These are phyloP conservation scores for Dinocampus coccinellae DNA, from an alignment of 2,888 invertebrate species.

Conservation along the genomic window DNA sequence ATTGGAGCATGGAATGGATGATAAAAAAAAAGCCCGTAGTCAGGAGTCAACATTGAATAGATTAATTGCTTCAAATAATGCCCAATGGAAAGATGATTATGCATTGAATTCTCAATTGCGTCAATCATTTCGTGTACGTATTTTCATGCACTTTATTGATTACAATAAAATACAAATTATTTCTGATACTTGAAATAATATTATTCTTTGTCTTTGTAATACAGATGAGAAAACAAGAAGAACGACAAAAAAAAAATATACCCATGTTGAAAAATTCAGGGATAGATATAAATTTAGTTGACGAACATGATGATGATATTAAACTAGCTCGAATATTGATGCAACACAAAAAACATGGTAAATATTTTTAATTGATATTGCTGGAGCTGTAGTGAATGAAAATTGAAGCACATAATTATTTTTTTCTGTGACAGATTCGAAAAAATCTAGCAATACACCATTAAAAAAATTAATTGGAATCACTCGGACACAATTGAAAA, in stretches of 20 bases:
- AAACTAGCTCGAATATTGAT: conserved; percentile 83
- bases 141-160: background rate
- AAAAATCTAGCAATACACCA: conserved; percentile 42
- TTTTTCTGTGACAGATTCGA: conserved; percentile 47
- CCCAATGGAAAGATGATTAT: conserved; percentile 93
- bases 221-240: conserved; percentile 82
- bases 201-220: conserved; percentile 48
- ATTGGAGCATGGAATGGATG: conserved; percentile 91
- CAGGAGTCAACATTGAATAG: conserved; percentile 81
- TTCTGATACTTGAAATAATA: no score
- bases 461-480: conserved; percentile 57
- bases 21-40: conserved; percentile 78
- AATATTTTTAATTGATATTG: conserved; percentile 6
- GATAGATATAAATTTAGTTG: conserved; percentile 81
- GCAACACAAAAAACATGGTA: conserved; percentile 75
- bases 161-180: no score
- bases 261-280: conserved; percentile 81
- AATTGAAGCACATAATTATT: background rate
- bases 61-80: conserved; percentile 84
- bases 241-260: conserved; percentile 75
- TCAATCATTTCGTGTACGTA: conserved; percentile 85
- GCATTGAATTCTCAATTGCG: conserved; percentile 89
- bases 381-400: background rate
- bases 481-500: conserved; percentile 51
- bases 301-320: conserved; percentile 85